Evolutionary conservation across 2,888 invertebrate species (phyloP), one percentile per base, ranked within the genome.

Genomic region (Nymphalis urticae): DNA sequence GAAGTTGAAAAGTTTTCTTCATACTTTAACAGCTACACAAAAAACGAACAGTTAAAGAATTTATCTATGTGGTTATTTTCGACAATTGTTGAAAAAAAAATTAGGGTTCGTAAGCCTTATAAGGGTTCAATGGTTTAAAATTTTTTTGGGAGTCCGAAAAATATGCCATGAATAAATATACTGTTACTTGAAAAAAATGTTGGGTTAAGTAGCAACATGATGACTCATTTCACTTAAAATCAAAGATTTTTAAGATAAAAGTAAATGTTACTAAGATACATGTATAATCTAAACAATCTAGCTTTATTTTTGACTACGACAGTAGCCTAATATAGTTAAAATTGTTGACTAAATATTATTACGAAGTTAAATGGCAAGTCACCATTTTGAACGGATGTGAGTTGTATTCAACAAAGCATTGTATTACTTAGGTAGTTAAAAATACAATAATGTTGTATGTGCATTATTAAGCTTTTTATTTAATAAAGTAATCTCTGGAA

Each of bases 351-450:
- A 77, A 76, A 71, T 68, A 72, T 48, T 70, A 67, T 68, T 69
- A 70, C 62, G 77, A 81, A 83, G 76, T 78, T 81, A 86, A 88
- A 89, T 85, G 85, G 87, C 88, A 90, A 90, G 94, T 90, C 94
- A 94, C 94, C 94, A 94, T 94, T 94, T 94, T 94, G 94, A 94
- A 93, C 94, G 93, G 93, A 92, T 89, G 89, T 91, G 86, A 87
- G 84, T 86, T 83, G 85, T 83, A 86, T 81, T 86, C 82, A 87
- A 92, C 90, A 90, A 90, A 86, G 90, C 89, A 85, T 86, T 87
- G 85, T 86, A 84, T 80, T 85, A 81, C 76, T 76, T 76, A 73
- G 79, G 79, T 79, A 77, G 74, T 77, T 80, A 76, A 71, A 80
- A 82, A 82, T 82, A 82, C 76, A 82, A 81, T 75, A 86, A 82